Conservation (phyloP, 2,888 invertebrate species). For the Timandra comae region DNA sequence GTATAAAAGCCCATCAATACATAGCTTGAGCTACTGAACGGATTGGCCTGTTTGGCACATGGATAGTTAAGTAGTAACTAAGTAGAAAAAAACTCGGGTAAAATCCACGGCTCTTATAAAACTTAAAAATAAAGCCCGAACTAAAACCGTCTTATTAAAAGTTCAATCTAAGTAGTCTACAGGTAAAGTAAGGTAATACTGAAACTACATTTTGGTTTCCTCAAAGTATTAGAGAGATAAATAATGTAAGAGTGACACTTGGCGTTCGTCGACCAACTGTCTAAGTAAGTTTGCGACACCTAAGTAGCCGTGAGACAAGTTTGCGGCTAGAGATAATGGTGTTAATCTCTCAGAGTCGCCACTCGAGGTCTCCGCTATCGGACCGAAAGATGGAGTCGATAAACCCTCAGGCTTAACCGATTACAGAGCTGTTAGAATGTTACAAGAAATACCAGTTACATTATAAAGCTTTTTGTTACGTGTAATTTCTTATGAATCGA, state of each 20-base stretch:
- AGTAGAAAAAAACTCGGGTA: too few species aligned
- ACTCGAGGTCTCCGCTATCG: slow-evolving; percentile 37
- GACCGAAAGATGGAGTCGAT: slow-evolving; percentile 46
- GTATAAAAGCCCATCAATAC: too few species aligned
- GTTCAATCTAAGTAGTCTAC: too few species aligned
- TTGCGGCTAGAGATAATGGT: slow-evolving; percentile 49
- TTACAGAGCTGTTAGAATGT: slow-evolving; percentile 30
- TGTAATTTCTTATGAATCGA: too few species aligned
- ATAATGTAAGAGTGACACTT: slow-evolving; percentile 20
- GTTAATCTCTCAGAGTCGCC: slow-evolving; percentile 51
- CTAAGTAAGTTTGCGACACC: slow-evolving; percentile 38
- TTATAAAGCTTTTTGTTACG: too few species aligned
- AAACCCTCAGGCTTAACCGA: slow-evolving; percentile 48
- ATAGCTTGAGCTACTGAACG: too few species aligned
- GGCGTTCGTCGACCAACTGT: slow-evolving; percentile 25
- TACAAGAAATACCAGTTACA: slow-evolving; percentile 22
- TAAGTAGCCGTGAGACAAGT: slow-evolving; percentile 50
- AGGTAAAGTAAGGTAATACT: too few species aligned
- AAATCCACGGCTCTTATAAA: too few species aligned
- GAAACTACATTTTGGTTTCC: neutral
- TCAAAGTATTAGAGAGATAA: slow-evolving; percentile 17
- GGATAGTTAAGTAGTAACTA: too few species aligned
- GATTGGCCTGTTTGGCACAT: too few species aligned
- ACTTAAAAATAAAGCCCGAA: too few species aligned
- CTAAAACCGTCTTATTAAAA: too few species aligned